Evolutionary conservation across 2,888 invertebrate species (phyloP), one percentile per base, ranked within the genome.

Genomic region (Torymus tubicola): DNA sequence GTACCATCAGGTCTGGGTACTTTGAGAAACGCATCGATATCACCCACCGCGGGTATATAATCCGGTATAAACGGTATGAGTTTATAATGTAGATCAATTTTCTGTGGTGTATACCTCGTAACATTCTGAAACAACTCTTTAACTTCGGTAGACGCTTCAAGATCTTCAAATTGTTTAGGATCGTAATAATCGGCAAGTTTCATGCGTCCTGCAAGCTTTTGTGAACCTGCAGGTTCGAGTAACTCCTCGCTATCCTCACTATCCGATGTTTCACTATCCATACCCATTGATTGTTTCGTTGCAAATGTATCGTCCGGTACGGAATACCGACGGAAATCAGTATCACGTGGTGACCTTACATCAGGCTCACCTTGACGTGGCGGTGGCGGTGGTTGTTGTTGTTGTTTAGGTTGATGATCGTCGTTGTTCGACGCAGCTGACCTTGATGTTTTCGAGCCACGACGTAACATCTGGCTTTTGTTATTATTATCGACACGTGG

Each of bases 11-110:
- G 99, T 24, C 97, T 94, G 65, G 93, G 92, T 1, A 98, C 96
- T 92, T 99, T 99, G 60, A 99, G 93, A 91, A 99, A 99, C 2
- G 98, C 98, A 91, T 99, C 99, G 85, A 99, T 98, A 91, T 99
- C 99, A 0, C 99, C 99, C 67, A 99, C 98, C 0, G 98, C 97
- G 11, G 99, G 99, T 85, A 99, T 96, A 91, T 95, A 99, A 88
- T 99, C 99, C 0, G 99, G 98, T 75, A 99, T 94, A 90, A 99
- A 99, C 0, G 99, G 98, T 87, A 96, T 95, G 88, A 99, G 92
- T 88, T 96, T 96, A 90, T 96, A 96, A 72, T 97, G 97, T 63
- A 98, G 93, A 85, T 97, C 97, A 75, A 98, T 95, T 86, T 95
- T 95, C 91, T 98, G 98, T 0, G 99, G 98, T 0, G 97, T 96